These are phyloP conservation scores for Alcis repandata DNA, from an alignment of 2,888 invertebrate species.

Conservation along the genomic window DNA sequence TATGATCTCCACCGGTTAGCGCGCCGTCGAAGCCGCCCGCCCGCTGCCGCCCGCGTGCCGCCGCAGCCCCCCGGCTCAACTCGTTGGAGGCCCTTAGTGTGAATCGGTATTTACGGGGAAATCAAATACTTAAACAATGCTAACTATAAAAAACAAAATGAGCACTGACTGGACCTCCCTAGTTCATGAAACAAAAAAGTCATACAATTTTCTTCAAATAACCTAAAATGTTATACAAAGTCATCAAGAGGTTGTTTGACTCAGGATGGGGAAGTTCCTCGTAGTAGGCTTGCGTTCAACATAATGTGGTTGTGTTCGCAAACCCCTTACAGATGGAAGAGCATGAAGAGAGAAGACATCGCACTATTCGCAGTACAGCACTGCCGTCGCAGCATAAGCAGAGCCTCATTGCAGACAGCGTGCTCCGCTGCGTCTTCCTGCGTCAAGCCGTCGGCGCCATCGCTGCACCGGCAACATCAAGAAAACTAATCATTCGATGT, in stretches of 20 bases:
- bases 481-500: constrained; percentile 65
- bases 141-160: constrained; percentile 71
- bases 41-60: constrained; percentile 74
- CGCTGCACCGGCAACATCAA: constrained; percentile 52
- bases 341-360: constrained; percentile 61
- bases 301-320: constrained; percentile 86
- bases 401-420: constrained; percentile 52
- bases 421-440: constrained; percentile 52
- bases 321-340: constrained; percentile 85
- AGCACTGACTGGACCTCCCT: constrained; percentile 65
- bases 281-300: constrained; percentile 81
- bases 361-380: constrained; percentile 46
- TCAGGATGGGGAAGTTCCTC: constrained; percentile 79
- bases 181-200: constrained; percentile 55
- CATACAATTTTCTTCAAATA: constrained; percentile 45
- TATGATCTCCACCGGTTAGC: constrained; percentile 85
- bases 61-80: constrained; percentile 75
- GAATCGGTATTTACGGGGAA: constrained; percentile 87
- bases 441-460: constrained; percentile 38
- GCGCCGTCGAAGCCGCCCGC: constrained; percentile 78
- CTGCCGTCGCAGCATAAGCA: constrained; percentile 52
- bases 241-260: constrained; percentile 78
- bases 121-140: constrained; percentile 83
- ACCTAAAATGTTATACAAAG: constrained; percentile 55
- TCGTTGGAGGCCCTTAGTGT: constrained; percentile 84